Base-by-base conservation (phyloP, 2,888 invertebrate species). In the Lasioglossum oenotherae region DNA sequence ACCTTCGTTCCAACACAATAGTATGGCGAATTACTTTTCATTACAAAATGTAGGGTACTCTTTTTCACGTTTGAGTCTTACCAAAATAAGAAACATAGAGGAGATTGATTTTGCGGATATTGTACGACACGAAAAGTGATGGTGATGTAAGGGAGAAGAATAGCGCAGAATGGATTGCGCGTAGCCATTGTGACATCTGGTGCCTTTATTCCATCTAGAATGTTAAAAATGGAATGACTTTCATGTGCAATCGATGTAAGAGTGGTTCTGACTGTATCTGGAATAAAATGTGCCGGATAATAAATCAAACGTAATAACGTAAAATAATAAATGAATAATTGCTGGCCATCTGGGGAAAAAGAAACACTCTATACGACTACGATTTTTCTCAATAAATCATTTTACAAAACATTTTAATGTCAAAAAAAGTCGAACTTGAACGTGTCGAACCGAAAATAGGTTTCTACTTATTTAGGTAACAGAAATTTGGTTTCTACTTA, bases 111-210 rank as follows among this genome's bases (percentile, higher is more conserved):
- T 64, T 64, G 64, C 64, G 64, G 64, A 64, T 64, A 27, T 27
- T 64, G 16, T 64, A 64, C 64, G 31, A 64, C 6, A 64, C 27
- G 64, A 16, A 31, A n/a, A n/a, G n/a, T n/a, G n/a, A 64, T 2
- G 64, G 64, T 31, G 64, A 64, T 31, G 31, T 16, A 31, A 64
- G 16, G 5, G 31, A 64, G 64, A 64, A 72, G 67, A 35, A 23
- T 74, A 78, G 31, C 64, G 27, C 16, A 64, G 64, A 64, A 64
- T 64, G 64, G 64, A 64, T 64, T 64, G 64, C 31, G 31, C 31
- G 64, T 16, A 64, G 64, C 64, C 31, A 31, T 64, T 64, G 64
- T 64, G 64, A 64, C 64, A 64, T 64, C 31, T 64, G 31, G 64
- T 64, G 16, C 31, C 64, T 64, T 31, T 64, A 31, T 64, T 31